A percentile compares a stretch with the other conserved stretches of the same genome.
These are phyloP conservation scores for Caenorhabditis virilis DNA, from an alignment of 2,888 invertebrate genomes.

Conservation along the genomic window DNA sequence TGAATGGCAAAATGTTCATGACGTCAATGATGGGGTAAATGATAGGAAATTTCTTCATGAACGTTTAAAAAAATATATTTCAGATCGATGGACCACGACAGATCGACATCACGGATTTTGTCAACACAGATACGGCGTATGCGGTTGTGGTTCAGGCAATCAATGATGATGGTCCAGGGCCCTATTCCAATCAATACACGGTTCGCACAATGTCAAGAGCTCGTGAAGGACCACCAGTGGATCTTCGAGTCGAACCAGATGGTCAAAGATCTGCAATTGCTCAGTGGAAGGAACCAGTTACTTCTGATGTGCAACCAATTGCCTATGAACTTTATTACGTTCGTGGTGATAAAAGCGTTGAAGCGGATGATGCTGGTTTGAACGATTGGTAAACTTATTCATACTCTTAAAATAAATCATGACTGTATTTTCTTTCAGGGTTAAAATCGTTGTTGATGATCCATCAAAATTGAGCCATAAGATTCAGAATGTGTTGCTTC, in stretches of 20 bases:
- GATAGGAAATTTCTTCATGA: no score
- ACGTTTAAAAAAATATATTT: no score
- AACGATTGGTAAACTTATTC: conserved; percentile 45
- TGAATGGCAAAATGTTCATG: conserved; percentile 63
- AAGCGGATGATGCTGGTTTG: conserved; percentile 56
- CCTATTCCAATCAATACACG: conserved; percentile 65
- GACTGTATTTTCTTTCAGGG: conserved; percentile 30
- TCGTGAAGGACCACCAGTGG: conserved; percentile 62
- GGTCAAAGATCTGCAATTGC: conserved; percentile 62
- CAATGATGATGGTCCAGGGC: conserved; percentile 67
- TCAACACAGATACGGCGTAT: conserved; percentile 65
- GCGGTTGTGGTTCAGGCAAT: conserved; percentile 67
- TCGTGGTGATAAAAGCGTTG: conserved; percentile 64
- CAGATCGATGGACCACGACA: conserved; percentile 29
- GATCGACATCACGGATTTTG: conserved; percentile 58
- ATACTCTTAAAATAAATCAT: background rate
- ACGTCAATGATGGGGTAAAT: conserved; percentile 42
- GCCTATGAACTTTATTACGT: conserved; percentile 66
- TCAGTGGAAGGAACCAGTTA: conserved; percentile 61
- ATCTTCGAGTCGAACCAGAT: conserved; percentile 63
- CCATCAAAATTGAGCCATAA: conserved; percentile 51
- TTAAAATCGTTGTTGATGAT: conserved; percentile 56
- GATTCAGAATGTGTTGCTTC: conserved; percentile 58
- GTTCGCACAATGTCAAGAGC: conserved; percentile 65
- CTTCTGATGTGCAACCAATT: conserved; percentile 55